A percentile compares a stretch with the other conserved stretches of the same genome.
phyloP scores from a whole-genome alignment of 2,113 vertebrate genomes.

The Ammospiza caudacuta region DNA sequence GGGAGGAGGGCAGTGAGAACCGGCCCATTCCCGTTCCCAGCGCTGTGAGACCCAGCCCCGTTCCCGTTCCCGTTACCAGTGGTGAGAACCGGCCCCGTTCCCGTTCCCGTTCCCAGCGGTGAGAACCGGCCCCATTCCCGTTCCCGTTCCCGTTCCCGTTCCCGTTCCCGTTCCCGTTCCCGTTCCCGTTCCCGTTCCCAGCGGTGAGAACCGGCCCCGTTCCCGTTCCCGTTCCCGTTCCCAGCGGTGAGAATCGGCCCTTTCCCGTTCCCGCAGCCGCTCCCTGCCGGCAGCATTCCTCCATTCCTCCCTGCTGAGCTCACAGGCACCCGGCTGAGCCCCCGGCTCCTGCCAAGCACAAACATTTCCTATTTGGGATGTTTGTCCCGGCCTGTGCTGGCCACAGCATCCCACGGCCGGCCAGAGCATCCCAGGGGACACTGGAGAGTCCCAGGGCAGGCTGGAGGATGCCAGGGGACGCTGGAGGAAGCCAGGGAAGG shows the following conservation, averaged over 20 bases:
- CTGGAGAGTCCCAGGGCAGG: not conserved
- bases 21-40: too few relatives aligned
- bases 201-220: too few relatives aligned
- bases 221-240: too few relatives aligned
- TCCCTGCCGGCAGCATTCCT: not conserved
- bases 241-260: not conserved
- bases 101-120: too few relatives aligned
- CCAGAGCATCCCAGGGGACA: not conserved
- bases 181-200: too few relatives aligned
- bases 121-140: too few relatives aligned
- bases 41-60: too few relatives aligned
- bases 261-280: not conserved
- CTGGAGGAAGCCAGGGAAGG: not conserved
- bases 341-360: not conserved
- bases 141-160: too few relatives aligned
- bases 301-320: conserved; percentile 41
- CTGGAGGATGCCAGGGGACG: not conserved
- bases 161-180: too few relatives aligned
- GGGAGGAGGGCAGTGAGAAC: not conserved
- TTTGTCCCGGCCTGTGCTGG: fast-evolving
- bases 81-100: too few relatives aligned
- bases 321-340: not conserved
- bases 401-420: not conserved
- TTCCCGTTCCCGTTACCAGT: too few relatives aligned
- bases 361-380: conserved; percentile 51